Conservation (phyloP, 2,797 vertebrate genomes). For the Aulostomus chinensis region DNA sequence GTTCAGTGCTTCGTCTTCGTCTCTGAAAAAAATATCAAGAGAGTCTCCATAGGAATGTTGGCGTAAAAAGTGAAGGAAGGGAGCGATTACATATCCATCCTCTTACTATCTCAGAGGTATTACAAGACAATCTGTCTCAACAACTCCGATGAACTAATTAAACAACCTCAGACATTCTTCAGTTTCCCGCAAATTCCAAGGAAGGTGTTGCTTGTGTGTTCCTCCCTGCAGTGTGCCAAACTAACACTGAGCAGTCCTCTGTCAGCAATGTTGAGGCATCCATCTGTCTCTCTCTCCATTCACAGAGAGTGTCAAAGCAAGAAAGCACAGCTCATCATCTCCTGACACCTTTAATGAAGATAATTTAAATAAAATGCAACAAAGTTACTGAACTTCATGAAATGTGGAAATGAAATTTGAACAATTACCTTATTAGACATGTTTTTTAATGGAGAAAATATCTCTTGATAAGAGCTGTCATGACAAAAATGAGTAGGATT, state of each 20-base stretch:
- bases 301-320: constrained; percentile 24
- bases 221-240: constrained; percentile 32
- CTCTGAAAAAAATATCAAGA: no score
- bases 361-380: not conserved
- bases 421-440: no score
- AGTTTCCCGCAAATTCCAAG: constrained; percentile 50
- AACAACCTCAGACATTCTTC: constrained; percentile 43
- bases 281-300: constrained; percentile 64
- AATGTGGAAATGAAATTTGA: not conserved
- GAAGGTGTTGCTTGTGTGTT: constrained; percentile 65
- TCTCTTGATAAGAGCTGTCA: no score
- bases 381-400: not conserved
- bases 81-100: not conserved
- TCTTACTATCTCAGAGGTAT: constrained; percentile 20
- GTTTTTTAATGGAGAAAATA: no score
- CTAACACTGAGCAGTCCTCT: constrained; percentile 64
- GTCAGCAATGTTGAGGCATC: constrained; percentile 57
- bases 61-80: no score
- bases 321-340: constrained; percentile 17
- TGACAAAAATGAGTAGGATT: no score
- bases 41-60: constrained; percentile 2
- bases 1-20: constrained; percentile 6
- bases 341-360: constrained; percentile 1
- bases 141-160: constrained; percentile 58
- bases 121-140: constrained; percentile 33